Evolutionary conservation across 2,888 invertebrate species (phyloP).

Genomic region (Sminthurides aquaticus): DNA sequence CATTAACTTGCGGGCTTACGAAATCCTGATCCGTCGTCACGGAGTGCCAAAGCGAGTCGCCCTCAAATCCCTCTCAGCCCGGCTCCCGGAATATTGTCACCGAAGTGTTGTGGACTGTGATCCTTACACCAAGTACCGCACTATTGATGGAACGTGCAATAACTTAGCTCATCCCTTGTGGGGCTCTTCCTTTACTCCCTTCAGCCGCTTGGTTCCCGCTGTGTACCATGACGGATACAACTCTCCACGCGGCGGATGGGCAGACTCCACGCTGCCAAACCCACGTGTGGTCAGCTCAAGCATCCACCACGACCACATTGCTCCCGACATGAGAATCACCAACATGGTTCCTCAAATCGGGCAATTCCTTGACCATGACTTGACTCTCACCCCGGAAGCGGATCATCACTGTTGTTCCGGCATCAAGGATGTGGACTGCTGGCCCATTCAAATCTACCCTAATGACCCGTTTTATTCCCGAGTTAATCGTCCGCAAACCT

Average conservation of each 20-base stretch:
- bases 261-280: conserved; percentile 38
- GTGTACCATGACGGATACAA: conserved; percentile 41
- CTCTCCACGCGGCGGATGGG: conserved; percentile 41
- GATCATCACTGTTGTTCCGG: conserved; percentile 26
- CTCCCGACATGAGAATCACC: conserved; percentile 37
- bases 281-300: conserved; percentile 37
- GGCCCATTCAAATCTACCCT: conserved; percentile 32
- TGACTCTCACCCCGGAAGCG: conserved; percentile 39
- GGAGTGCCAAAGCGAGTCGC: conserved; percentile 18
- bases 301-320: conserved; percentile 39
- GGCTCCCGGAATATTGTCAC: conserved; percentile 19
- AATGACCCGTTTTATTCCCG: conserved; percentile 38
- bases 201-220: conserved; percentile 40
- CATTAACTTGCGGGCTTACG: conserved; percentile 38
- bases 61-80: conserved; percentile 17
- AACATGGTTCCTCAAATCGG: conserved; percentile 43
- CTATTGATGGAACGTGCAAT: conserved; percentile 41
- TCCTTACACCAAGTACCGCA: conserved; percentile 32
- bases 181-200: conserved; percentile 39
- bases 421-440: conserved; percentile 31
- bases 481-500: conserved; percentile 23
- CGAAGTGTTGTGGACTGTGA: conserved; percentile 22
- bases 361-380: conserved; percentile 42
- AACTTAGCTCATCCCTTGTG: conserved; percentile 35
- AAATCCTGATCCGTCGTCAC: conserved; percentile 34